Conservation (phyloP, 2,888 invertebrate species). For the Cosmia pyralina region DNA sequence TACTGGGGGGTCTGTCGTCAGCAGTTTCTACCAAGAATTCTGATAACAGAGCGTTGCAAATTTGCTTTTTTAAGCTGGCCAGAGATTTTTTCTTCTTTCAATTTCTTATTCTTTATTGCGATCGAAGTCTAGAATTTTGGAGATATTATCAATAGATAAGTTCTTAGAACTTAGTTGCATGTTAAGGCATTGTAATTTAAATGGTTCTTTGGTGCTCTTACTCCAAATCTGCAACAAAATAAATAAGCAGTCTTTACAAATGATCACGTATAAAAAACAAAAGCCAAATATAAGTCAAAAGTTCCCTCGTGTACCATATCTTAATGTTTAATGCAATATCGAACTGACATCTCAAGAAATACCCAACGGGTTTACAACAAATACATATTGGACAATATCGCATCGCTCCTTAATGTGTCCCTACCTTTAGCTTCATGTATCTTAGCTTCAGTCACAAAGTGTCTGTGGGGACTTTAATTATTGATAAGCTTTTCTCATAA, state of each 20-base stretch:
- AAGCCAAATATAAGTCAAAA: background rate
- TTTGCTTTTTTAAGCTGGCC: background rate
- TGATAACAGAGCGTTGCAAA: too few species aligned
- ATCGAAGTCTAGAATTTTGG: too few species aligned
- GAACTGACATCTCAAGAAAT: constrained; percentile 18
- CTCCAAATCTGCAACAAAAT: background rate
- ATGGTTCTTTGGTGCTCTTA: background rate
- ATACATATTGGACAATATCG: constrained; percentile 46
- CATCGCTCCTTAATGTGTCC: constrained; percentile 36
- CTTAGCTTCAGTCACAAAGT: constrained; percentile 59
- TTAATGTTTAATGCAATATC: constrained; percentile 35
- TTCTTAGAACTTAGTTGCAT: too few species aligned
- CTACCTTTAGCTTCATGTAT: constrained; percentile 55
- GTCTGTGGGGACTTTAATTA: constrained; percentile 71
- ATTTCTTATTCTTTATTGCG: too few species aligned
- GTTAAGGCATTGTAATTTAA: too few species aligned
- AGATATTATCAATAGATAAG: too few species aligned
- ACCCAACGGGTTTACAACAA: constrained; percentile 47
- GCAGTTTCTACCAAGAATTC: background rate
- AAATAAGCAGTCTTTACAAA: background rate
- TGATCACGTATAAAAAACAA: background rate
- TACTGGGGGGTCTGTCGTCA: background rate
- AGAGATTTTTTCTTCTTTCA: background rate
- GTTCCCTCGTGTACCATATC: constrained; percentile 14
- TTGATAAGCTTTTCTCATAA: constrained; percentile 70